These are phyloP conservation scores for Nibea albiflora DNA, from an alignment of 2,113 vertebrate species.

Conservation along the genomic window DNA sequence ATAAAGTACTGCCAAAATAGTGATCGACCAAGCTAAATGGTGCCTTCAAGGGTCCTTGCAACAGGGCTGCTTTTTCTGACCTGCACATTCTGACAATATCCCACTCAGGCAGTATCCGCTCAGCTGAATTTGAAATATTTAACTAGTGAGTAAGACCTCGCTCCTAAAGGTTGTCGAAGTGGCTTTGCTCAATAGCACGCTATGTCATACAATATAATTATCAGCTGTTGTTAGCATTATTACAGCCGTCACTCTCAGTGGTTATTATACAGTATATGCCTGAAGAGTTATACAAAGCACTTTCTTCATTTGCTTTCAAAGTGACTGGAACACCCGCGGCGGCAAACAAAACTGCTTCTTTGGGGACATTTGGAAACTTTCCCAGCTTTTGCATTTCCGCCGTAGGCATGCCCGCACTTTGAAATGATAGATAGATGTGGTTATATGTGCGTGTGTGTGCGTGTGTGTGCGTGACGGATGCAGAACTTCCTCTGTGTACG, in stretches of 20 bases:
- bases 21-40: background rate
- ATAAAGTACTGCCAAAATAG: background rate
- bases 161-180: background rate
- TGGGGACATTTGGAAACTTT: slow-evolving; percentile 44
- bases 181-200: background rate
- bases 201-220: background rate
- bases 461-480: background rate
- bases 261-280: slow-evolving; percentile 1
- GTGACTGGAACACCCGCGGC: slow-evolving; percentile 14
- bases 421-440: slow-evolving; percentile 21
- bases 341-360: slow-evolving; percentile 50
- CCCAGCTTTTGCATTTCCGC: slow-evolving; percentile 31
- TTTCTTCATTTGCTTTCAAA: slow-evolving; percentile 42
- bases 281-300: slow-evolving; percentile 17
- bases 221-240: background rate
- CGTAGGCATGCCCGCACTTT: slow-evolving; percentile 9
- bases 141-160: background rate
- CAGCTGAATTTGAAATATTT: background rate
- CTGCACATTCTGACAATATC: background rate
- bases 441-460: slow-evolving; percentile 1
- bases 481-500: slow-evolving; percentile 1
- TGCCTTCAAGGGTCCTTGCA: background rate
- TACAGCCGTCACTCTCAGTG: background rate
- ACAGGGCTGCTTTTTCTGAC: background rate
- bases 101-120: background rate